Base-by-base conservation (phyloP, 2,888 invertebrate genomes). In the Baronia brevicornis region DNA sequence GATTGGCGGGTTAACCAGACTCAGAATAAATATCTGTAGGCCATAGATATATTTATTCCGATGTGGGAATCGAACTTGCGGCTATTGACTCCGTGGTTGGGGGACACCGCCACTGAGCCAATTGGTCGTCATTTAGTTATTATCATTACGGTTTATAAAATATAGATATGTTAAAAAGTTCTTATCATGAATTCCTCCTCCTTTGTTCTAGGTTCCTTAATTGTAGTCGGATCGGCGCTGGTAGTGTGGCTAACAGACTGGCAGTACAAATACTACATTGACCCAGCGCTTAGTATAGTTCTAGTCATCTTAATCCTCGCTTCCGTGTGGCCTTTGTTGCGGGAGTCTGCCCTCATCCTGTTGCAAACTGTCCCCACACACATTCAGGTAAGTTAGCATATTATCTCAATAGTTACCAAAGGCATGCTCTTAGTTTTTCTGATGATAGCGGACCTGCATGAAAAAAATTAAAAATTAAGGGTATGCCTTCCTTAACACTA, bases 321-420 rank as follows among this genome's bases (percentile, higher is more conserved):
- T 43, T 95, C 95, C 0, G 95, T 96, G 7, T 96, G 96, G 96
- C 96, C 96, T 3, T 78, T 97, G 44, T 82, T 98, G 28, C 89
- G 94, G 52, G 97, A 98, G 72, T 97, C 98, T 0, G 97, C 97
- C 2, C 86, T 97, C 43, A 98, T 98, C 60, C 84, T 98, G 38
- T 86, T 99, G 27, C 98, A 99, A 84, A 97, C 98, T n/a, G 97
- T 98, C 37, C 99, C 99, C 28, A 96, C 96, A 7, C 97, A 98
- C 73, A 96, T 98, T 61, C 94, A 96, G 84, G 89, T 87, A 37
- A 60, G 60, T 14, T 25, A 8, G 17, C 20, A 40, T 33, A 54
- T 40, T 27, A 34, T 29, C 8, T 14, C 11, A 31, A 33, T 12
- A 4, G 19, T 28, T 29, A 38, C 40, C 33, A 43, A 39, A 40